Conservation (phyloP, 2,888 invertebrate species). For the Idaea aversata region DNA sequence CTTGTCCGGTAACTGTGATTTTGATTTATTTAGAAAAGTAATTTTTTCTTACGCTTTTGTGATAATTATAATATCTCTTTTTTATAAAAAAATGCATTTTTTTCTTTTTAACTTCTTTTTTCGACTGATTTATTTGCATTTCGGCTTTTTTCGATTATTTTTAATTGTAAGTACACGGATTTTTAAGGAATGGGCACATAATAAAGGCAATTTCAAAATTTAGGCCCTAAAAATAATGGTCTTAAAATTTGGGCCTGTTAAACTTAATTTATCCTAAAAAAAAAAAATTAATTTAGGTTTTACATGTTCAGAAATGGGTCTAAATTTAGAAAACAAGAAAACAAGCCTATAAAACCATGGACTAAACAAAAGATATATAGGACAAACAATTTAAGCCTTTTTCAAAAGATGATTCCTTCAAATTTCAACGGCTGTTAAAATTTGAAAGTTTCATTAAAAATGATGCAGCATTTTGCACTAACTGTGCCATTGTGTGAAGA, state of each 20-base stretch:
- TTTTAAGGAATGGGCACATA: neutral
- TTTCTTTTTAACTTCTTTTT: slow-evolving; percentile 30
- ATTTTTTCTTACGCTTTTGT: slow-evolving; percentile 70
- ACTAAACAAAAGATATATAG: neutral
- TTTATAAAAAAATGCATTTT: slow-evolving; percentile 55
- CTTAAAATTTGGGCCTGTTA: neutral
- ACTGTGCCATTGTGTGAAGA: slow-evolving; percentile 55
- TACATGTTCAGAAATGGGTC: neutral
- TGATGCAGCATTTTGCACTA: slow-evolving; percentile 36
- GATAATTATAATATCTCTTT: slow-evolving; percentile 60
- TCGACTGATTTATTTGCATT: slow-evolving; percentile 63
- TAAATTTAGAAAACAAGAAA: neutral
- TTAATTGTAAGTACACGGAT: neutral
- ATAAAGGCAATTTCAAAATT: neutral
- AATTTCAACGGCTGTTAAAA: slow-evolving; percentile 17
- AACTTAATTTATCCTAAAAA: neutral
- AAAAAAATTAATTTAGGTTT: no score
- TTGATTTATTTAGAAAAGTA: slow-evolving; percentile 75
- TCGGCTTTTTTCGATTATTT: slow-evolving; percentile 43
- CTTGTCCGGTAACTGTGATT: slow-evolving; percentile 77
- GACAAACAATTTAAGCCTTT: neutral
- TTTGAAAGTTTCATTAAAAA: slow-evolving; percentile 24
- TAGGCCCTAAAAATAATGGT: neutral
- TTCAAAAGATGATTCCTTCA: neutral
- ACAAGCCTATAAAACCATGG: neutral